These are phyloP conservation scores for Anas georgica DNA, from an alignment of 2,797 vertebrate species.

Conservation along the genomic window DNA sequence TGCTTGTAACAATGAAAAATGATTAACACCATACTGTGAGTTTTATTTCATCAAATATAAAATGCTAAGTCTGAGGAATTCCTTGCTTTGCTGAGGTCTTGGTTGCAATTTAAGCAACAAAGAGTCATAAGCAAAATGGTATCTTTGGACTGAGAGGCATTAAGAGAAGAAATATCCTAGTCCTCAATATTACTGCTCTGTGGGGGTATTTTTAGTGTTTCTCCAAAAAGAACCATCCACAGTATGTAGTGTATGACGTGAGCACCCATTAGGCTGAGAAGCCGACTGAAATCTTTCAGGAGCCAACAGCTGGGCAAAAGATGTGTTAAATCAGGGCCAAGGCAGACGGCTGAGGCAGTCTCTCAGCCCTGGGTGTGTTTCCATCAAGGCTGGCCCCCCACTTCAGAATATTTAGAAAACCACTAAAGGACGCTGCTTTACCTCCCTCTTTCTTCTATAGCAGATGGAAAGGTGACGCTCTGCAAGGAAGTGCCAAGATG, in stretches of 20 bases:
- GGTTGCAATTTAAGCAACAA: background rate
- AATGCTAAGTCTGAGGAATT: background rate
- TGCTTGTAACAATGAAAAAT: background rate
- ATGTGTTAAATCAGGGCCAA: background rate
- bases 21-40: fast-evolving
- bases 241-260: background rate
- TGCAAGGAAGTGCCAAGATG: background rate
- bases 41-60: background rate
- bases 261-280: background rate
- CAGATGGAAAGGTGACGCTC: background rate
- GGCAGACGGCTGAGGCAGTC: background rate
- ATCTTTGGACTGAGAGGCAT: background rate
- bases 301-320: background rate
- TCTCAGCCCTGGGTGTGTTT: background rate
- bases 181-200: background rate
- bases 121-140: background rate
- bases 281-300: background rate
- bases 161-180: background rate
- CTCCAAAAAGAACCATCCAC: background rate
- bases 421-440: background rate
- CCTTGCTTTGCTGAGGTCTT: background rate
- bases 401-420: background rate
- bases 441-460: background rate
- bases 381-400: background rate
- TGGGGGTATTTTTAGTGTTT: background rate